Evolutionary conservation across 92 coral and sea anemone species (phyloP).

Genomic region (Chrysogorgia sp.): DNA sequence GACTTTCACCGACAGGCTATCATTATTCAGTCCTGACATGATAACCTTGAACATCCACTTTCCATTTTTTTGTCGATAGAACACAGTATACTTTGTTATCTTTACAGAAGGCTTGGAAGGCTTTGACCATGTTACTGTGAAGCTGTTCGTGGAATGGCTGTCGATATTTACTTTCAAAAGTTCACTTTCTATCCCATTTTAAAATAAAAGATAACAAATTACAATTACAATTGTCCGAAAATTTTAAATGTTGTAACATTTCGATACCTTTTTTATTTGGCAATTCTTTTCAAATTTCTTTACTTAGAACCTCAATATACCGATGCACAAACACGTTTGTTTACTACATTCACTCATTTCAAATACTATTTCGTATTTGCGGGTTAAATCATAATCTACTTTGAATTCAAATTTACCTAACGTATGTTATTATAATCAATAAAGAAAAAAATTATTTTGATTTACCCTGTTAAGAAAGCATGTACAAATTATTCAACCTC

Average conservation of each 20-base stretch:
- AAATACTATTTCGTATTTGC: too few species aligned
- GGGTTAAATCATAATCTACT: too few species aligned
- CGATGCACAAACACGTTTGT: neutral
- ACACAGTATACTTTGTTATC: slow-evolving; percentile 26
- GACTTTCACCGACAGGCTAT: slow-evolving; percentile 17
- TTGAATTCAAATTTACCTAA: too few species aligned
- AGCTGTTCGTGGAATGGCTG: neutral
- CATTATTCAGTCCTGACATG: slow-evolving; percentile 19
- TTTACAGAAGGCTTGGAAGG: slow-evolving; percentile 1
- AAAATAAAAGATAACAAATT: neutral
- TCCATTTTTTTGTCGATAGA: slow-evolving; percentile 8
- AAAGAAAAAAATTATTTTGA: too few species aligned
- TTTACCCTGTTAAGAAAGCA: too few species aligned
- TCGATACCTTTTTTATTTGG: neutral
- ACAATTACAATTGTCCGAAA: neutral
- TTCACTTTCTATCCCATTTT: neutral
- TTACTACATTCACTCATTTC: too few species aligned
- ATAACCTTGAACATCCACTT: slow-evolving; percentile 23
- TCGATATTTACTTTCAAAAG: slow-evolving; percentile 14
- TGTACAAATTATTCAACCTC: too few species aligned
- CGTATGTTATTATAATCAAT: too few species aligned
- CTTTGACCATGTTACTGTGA: slow-evolving; percentile 20
- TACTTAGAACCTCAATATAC: neutral
- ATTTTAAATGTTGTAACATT: neutral
- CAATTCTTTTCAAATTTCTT: neutral